Evolutionary conservation across 2,797 vertebrate genomes (phyloP).

Genomic region (Zenarchopterus dispar): DNA sequence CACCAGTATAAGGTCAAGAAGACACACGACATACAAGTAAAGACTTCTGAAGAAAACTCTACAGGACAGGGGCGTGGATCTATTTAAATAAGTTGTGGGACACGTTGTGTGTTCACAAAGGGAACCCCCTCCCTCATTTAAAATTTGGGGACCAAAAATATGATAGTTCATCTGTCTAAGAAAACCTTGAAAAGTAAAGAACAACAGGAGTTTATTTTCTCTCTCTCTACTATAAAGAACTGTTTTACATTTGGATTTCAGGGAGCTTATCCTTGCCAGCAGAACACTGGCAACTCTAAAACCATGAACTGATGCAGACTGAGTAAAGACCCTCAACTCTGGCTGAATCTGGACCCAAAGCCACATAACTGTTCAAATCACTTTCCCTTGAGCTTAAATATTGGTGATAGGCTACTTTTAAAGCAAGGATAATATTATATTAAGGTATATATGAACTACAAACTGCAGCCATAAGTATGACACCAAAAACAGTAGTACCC

Average conservation of each 20-base stretch:
- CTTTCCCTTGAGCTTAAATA: slow-evolving; percentile 5
- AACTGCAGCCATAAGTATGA: neutral
- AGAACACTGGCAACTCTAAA: neutral
- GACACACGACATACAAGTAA: neutral
- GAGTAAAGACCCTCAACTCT: too few species aligned
- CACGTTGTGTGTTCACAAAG: too few species aligned
- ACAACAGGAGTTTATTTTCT: too few species aligned
- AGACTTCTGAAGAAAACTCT: neutral
- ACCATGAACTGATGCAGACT: too few species aligned
- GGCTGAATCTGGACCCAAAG: neutral
- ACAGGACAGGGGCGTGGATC: neutral
- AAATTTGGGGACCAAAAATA: too few species aligned
- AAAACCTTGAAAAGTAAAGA: neutral
- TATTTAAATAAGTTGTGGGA: neutral
- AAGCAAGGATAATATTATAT: neutral
- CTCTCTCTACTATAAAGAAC: neutral
- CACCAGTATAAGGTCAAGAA: neutral
- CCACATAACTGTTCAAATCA: slow-evolving; percentile 3
- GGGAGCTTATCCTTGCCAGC: slow-evolving; percentile 5
- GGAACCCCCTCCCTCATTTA: too few species aligned
- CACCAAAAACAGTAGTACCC: slow-evolving; percentile 59
- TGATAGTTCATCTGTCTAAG: too few species aligned
- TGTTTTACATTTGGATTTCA: slow-evolving; percentile 27
- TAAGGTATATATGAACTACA: neutral
- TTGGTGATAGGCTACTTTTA: neutral